Conservation (phyloP, 2,113 vertebrate species). For the Grus americana region DNA sequence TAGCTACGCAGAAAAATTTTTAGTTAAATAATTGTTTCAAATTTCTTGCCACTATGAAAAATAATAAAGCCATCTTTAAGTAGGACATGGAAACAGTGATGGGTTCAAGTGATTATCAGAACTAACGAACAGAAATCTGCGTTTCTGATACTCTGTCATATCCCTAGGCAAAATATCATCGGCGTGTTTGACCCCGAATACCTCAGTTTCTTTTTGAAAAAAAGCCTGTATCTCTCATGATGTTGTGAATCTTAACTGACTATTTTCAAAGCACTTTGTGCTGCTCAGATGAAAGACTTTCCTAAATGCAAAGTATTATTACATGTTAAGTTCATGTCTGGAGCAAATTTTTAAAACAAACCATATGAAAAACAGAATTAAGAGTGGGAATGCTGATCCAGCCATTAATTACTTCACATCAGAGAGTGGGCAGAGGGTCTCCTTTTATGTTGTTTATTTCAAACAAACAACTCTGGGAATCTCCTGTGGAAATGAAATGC, state of each 20-base stretch:
- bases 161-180: not conserved
- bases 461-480: conserved; percentile 52
- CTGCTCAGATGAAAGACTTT: conserved; percentile 39
- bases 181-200: not conserved
- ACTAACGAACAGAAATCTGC: not conserved
- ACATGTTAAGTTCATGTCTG: conserved; percentile 23
- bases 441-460: conserved; percentile 50
- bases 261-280: conserved; percentile 12
- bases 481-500: conserved; percentile 46
- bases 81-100: not conserved
- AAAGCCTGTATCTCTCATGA: not conserved
- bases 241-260: not conserved
- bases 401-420: conserved; percentile 11
- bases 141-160: not conserved
- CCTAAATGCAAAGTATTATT: conserved; percentile 4
- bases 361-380: conserved; percentile 49
- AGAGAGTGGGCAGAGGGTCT: conserved; percentile 16
- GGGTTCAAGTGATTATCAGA: not conserved
- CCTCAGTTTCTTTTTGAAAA: not conserved
- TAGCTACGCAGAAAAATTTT: not conserved
- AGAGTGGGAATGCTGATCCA: conserved; percentile 35
- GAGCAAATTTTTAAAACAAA: conserved; percentile 55
- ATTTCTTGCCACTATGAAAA: not conserved
- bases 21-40: not conserved
- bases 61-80: not conserved